Percentiles rank a stretch among this genome's conserved stretches.
These are phyloP conservation scores for Synanthedon myopaeformis DNA, from an alignment of 2,888 invertebrate species.

Conservation along the genomic window DNA sequence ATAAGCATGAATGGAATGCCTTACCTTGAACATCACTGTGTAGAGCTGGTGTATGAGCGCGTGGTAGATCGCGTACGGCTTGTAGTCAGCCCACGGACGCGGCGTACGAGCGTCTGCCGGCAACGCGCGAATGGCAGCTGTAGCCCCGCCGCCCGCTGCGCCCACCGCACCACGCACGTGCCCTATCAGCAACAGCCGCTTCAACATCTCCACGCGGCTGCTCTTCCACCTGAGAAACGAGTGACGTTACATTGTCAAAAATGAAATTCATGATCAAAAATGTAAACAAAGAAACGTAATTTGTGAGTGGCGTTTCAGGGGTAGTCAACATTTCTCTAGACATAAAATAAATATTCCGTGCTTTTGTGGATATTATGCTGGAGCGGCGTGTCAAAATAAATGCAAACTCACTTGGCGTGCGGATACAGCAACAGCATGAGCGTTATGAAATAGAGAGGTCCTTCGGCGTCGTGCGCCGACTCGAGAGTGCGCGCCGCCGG, in stretches of 20 bases:
- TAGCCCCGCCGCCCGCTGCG: slow-evolving; percentile 74
- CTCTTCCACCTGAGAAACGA: slow-evolving; percentile 75
- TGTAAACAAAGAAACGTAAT: too few species aligned
- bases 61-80: slow-evolving; percentile 86
- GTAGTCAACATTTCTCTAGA: too few species aligned
- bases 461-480: slow-evolving; percentile 89
- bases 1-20: neutral
- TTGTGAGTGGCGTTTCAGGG: too few species aligned
- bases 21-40: slow-evolving; percentile 86
- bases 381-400: too few species aligned
- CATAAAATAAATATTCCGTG: too few species aligned
- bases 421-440: slow-evolving; percentile 85
- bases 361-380: too few species aligned
- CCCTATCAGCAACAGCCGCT: slow-evolving; percentile 80
- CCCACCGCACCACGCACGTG: slow-evolving; percentile 78
- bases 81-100: slow-evolving; percentile 81
- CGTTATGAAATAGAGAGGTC: slow-evolving; percentile 89
- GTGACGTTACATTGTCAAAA: too few species aligned
- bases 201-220: slow-evolving; percentile 77
- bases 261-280: too few species aligned
- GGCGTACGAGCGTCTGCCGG: slow-evolving; percentile 70
- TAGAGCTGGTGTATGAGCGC: slow-evolving; percentile 89
- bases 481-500: slow-evolving; percentile 77
- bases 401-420: slow-evolving; percentile 59
- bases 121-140: slow-evolving; percentile 65